Evolutionary conservation across 30 jellyfish, hydroid and myxozoan genomes (phyloP).

Genomic region (Catostylus mosaicus): DNA sequence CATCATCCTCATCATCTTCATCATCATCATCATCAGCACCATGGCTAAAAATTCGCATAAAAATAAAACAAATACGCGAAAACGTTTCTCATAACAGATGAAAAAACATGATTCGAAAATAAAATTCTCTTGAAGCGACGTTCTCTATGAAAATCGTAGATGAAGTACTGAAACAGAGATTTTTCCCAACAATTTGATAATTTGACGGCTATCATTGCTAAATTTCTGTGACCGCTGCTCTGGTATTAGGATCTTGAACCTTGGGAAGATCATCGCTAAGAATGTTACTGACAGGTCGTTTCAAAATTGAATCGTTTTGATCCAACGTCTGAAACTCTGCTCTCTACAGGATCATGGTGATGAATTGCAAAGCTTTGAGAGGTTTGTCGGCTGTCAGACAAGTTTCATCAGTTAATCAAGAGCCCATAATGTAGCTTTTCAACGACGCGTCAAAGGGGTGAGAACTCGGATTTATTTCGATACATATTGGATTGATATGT

Average conservation of each 20-base stretch:
- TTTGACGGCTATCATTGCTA: too few relatives aligned
- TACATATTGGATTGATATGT: conserved; percentile 5
- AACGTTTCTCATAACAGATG: too few relatives aligned
- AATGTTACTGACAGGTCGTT: background rate
- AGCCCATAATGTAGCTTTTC: conserved; percentile 1
- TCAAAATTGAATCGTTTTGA: background rate
- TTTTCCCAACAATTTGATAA: too few relatives aligned
- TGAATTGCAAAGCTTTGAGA: conserved; percentile 30
- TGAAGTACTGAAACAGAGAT: too few relatives aligned
- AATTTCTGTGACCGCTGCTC: too few relatives aligned
- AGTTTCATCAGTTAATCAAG: conserved; percentile 20
- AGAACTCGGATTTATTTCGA: background rate
- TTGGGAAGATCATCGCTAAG: too few relatives aligned
- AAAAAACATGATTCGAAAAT: too few relatives aligned
- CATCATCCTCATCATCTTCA: background rate
- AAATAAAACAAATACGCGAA: too few relatives aligned
- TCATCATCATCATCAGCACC: background rate
- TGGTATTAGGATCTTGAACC: too few relatives aligned
- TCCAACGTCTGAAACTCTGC: conserved; percentile 11
- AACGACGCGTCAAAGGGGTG: conserved; percentile 1
- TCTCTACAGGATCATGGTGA: conserved; percentile 1
- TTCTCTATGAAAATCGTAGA: too few relatives aligned
- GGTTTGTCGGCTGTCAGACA: conserved; percentile 38
- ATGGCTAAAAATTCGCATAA: background rate
- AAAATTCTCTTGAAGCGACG: too few relatives aligned